phyloP scores from a whole-genome alignment of 2,888 invertebrate species.

The Anodontia alba region DNA sequence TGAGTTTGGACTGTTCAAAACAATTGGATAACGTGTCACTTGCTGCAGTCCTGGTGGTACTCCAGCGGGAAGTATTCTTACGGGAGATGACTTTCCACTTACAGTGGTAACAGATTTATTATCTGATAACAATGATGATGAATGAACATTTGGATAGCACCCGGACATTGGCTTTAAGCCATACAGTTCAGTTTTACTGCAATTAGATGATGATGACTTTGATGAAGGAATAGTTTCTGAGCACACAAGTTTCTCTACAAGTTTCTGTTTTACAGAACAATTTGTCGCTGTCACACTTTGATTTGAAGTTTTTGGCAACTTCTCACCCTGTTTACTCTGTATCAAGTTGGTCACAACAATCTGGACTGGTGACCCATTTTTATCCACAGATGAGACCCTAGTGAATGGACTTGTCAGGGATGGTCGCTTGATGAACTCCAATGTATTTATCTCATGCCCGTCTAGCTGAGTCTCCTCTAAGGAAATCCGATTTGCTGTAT shows the following conservation, averaged over 20 bases:
- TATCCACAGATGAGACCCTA: background rate
- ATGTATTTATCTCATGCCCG: background rate
- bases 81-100: background rate
- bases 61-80: constrained; percentile 27
- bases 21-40: constrained; percentile 35
- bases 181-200: constrained; percentile 15
- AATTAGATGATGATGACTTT: background rate
- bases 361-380: background rate
- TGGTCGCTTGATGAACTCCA: background rate
- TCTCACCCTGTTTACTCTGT: background rate
- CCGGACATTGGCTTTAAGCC: constrained; percentile 18
- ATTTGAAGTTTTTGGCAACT: background rate
- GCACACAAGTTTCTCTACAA: background rate
- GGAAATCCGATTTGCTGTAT: background rate
- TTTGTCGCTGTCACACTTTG: background rate
- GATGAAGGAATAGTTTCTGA: constrained; percentile 11
- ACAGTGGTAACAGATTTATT: constrained; percentile 4
- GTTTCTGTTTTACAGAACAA: constrained; percentile 10
- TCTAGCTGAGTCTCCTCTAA: too few relatives aligned
- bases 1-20: constrained; percentile 36
- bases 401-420: background rate
- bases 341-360: background rate
- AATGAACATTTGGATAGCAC: constrained; percentile 16
- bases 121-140: background rate
- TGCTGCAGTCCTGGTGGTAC: constrained; percentile 14